Base-by-base conservation (phyloP, 2,113 vertebrate genomes). In the Excalfactoria chinensis region DNA sequence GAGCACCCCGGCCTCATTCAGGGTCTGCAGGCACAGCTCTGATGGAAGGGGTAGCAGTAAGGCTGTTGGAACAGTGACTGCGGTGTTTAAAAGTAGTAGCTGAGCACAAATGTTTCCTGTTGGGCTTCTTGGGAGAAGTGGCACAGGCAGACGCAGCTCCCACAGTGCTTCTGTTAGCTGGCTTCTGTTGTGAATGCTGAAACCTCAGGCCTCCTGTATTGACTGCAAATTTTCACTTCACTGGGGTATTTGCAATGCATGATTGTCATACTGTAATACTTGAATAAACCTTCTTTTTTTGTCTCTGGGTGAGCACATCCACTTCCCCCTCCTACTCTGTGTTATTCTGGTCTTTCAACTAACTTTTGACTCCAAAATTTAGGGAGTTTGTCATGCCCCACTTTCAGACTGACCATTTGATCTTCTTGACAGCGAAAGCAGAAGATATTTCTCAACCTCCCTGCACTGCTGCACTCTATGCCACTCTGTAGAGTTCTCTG, bases 261-360 rank as follows among this genome's bases (percentile, higher is more conserved):
- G 71, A 60, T 75, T 82, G 71, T 92, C 81, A 84, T 78, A 68
- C 67, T 92, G 84, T 86, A 89, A 13, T 81, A 80, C 84, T 93
- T 78, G 80, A 90, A 93, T 86, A 93, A 93, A 75, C 71, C 58
- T 49, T 37, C n/a, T 64, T 89, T 93, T 84, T 83, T 63, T 73
- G 82, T 84, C 78, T 84, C 51, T 91, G 78, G 64, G 74, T 76
- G 78, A 87, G 71, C 53, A 63, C 82, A 91, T 95, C 90, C 85
- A 63, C 85, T 91, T 86, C 66, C 34, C 30, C 60, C 72, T 95
- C 90, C 90, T 86, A 64, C 93, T 89, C 51, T 17, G 28, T 86
- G 93, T 91, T 95, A 91, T 86, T 91, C 79, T 84, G 64, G 76
- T 90, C 83, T 93, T 84, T 84, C 72, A 63, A 62, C 75, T 95